phyloP scores from a whole-genome alignment of 2,888 invertebrate genomes.

The Geotrupes spiniger region DNA sequence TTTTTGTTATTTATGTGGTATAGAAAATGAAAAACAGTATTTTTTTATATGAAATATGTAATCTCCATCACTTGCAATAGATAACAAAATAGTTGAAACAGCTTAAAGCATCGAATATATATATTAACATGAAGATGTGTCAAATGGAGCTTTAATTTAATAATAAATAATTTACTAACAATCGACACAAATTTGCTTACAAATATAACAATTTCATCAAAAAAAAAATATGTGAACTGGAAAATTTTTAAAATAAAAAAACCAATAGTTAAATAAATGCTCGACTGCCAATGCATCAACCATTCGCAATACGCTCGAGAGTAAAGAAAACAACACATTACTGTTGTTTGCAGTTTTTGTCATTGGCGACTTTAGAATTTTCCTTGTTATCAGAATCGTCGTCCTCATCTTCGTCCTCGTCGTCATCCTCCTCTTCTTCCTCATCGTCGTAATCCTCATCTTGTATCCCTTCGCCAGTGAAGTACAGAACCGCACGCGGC shows the following conservation, averaged over 20 bases:
- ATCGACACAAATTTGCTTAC: slow-evolving; percentile 8
- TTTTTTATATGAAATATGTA: slow-evolving; percentile 21
- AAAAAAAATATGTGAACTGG: slow-evolving; percentile 12
- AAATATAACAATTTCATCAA: slow-evolving; percentile 12
- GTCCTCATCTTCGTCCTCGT: slow-evolving; percentile 58
- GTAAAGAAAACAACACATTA: slow-evolving; percentile 26
- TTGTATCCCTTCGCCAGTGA: slow-evolving; percentile 76
- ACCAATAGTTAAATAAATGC: background rate
- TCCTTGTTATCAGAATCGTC: slow-evolving; percentile 39
- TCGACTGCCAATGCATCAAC: slow-evolving; percentile 5
- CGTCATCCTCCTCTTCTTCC: slow-evolving; percentile 59
- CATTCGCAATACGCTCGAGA: slow-evolving; percentile 3
- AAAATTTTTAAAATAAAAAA: slow-evolving; percentile 13
- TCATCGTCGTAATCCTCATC: slow-evolving; percentile 77
- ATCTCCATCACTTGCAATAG: slow-evolving; percentile 19
- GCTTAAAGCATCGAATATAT: slow-evolving; percentile 15
- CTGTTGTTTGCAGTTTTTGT: slow-evolving; percentile 47
- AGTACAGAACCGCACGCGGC: slow-evolving; percentile 95
- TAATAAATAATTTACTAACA: slow-evolving; percentile 25
- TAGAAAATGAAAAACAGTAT: slow-evolving; percentile 12
- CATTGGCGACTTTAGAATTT: slow-evolving; percentile 38
- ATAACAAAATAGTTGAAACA: slow-evolving; percentile 21
- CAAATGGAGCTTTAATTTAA: slow-evolving; percentile 15
- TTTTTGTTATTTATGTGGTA: background rate
- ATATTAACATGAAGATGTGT: slow-evolving; percentile 19